These are phyloP conservation scores for Lutraria lutraria DNA, from an alignment of 2,888 invertebrate genomes.

Conservation along the genomic window DNA sequence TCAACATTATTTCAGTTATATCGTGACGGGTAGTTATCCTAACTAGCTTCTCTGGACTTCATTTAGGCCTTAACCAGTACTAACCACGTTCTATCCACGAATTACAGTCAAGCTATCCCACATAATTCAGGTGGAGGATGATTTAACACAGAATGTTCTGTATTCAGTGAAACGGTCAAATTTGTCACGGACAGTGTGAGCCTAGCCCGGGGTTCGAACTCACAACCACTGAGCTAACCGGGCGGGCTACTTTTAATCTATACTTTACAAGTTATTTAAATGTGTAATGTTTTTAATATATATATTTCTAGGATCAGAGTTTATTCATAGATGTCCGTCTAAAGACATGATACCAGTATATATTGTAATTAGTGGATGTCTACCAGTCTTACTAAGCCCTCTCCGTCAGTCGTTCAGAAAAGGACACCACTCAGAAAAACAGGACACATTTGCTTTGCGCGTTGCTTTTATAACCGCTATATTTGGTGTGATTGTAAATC, in stretches of 20 bases:
- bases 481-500: constrained; percentile 34
- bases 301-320: constrained; percentile 35
- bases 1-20: too few relatives aligned
- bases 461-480: constrained; percentile 13
- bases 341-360: constrained; percentile 41
- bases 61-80: too few relatives aligned
- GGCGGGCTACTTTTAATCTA: background rate
- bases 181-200: too few relatives aligned
- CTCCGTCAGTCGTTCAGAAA: constrained; percentile 30
- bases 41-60: too few relatives aligned
- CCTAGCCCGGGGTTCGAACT: too few relatives aligned
- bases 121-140: too few relatives aligned
- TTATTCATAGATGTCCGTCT: constrained; percentile 27
- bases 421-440: constrained; percentile 13
- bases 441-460: background rate
- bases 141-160: too few relatives aligned
- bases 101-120: too few relatives aligned
- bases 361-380: constrained; percentile 44
- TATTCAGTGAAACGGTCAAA: too few relatives aligned
- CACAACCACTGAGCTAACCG: too few relatives aligned
- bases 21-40: too few relatives aligned
- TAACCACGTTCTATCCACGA: too few relatives aligned
- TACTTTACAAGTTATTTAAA: background rate
- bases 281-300: background rate
- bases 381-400: constrained; percentile 40